Evolutionary conservation across 2,113 vertebrate genomes (phyloP).

Genomic region (Colius striatus): DNA sequence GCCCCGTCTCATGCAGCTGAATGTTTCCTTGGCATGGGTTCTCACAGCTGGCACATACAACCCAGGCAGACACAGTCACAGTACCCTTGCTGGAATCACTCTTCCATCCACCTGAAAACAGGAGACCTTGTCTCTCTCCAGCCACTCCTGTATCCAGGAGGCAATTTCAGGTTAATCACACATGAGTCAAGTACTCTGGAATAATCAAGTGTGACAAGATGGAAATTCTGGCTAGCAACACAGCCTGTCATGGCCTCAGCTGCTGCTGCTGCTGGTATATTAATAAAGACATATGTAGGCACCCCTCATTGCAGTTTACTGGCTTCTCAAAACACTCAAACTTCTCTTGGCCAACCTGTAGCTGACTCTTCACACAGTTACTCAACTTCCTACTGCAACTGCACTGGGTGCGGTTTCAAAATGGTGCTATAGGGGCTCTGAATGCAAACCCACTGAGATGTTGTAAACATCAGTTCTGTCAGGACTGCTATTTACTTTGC

Average conservation of each 20-base stretch:
- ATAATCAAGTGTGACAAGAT: background rate
- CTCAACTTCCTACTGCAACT: background rate
- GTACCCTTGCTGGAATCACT: background rate
- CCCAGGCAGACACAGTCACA: background rate
- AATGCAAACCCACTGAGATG: background rate
- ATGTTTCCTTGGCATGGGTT: background rate
- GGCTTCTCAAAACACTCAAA: background rate
- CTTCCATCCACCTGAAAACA: background rate
- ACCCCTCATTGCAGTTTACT: background rate
- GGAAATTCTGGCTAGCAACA: background rate
- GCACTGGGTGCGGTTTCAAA: background rate
- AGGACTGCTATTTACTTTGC: background rate
- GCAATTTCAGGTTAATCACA: background rate
- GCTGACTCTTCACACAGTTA: constrained; percentile 19
- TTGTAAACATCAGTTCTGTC: background rate
- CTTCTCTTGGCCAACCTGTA: background rate
- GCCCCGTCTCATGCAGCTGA: background rate
- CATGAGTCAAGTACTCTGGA: background rate
- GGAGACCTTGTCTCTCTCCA: background rate
- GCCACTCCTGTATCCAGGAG: background rate
- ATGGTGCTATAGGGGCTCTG: background rate
- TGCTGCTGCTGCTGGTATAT: background rate
- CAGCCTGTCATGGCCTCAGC: background rate
- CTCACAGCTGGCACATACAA: background rate
- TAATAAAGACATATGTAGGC: background rate